Evolutionary conservation across 2,797 vertebrate genomes (phyloP), one percentile per base, ranked within the genome.

Genomic region (Bovichtus diacanthus): DNA sequence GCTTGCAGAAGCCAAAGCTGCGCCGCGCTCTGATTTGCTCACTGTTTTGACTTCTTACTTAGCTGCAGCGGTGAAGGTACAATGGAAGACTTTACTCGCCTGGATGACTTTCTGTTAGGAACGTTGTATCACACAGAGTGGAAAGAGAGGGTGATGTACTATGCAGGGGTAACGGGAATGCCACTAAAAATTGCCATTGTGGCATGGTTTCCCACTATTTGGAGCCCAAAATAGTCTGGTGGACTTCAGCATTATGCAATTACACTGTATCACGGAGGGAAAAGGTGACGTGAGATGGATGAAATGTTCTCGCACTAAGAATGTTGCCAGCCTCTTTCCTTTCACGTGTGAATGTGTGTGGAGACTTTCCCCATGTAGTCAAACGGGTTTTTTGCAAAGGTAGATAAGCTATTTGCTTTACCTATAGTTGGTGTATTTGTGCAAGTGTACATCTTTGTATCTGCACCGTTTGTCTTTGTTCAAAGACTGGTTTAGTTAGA

Each of bases 251-350:
- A 74, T 93, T 93, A 93, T 91, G 91, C 86, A 93, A 93, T 88
- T 87, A 82, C 87, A 79, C 79, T 87, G 88, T 81, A 86, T 90
- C 85, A 61, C 39, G 36, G 72, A 91, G 88, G 92, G 88, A 93
- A 93, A 94, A 87, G 91, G 91, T 93, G 92, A 92, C 89, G 90
- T 89, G 83, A 87, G 88, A 85, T 60, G 89, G 92, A 90, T 91
- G 88, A 94, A 93, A 93, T 93, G 93, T 92, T 92, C 90, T 92
- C 90, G 85, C 85, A 85, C 74, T 74, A 43, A 85, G 70, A 82
- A 81, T 56, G 75, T 31, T 90, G 92, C 92, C 93, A 90, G 78
- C 18, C 82, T 76, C 86, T 90, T 84, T 87, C 80, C 88, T 80
- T 63, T 85, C 75, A 70, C 62, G 29, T 77, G 74, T 83, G 87